Percentiles rank a stretch among this genome's conserved stretches.
These are phyloP conservation scores for Leptopilina clavipes DNA, from an alignment of 1,140 invertebrate species.

Conservation along the genomic window DNA sequence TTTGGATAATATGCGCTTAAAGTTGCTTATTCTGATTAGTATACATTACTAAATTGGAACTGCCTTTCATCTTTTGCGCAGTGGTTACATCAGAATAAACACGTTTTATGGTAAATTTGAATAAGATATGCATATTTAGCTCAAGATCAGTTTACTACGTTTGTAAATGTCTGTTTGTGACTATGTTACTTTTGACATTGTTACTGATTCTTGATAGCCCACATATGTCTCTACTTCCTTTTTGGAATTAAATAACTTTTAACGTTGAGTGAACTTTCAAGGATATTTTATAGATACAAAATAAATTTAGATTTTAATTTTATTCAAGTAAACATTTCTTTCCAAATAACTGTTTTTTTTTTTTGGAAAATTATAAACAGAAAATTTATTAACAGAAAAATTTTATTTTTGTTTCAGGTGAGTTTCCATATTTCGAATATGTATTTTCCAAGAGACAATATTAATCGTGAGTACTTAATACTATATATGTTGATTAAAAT, in stretches of 20 bases:
- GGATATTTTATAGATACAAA: neutral
- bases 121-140: conserved; percentile 24
- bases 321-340: too few relatives aligned
- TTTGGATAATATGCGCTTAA: neutral
- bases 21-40: neutral
- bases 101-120: neutral
- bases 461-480: neutral
- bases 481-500: too few relatives aligned
- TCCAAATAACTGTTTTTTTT: too few relatives aligned
- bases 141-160: conserved; percentile 26
- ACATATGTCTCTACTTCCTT: neutral
- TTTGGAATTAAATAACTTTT: neutral
- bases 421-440: neutral
- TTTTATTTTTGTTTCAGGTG: conserved; percentile 18
- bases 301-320: neutral
- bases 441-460: neutral
- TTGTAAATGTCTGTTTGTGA: neutral
- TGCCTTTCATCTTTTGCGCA: conserved; percentile 8
- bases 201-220: conserved; percentile 15
- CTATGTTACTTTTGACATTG: neutral
- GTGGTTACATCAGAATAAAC: neutral
- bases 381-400: neutral
- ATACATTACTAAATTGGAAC: conserved; percentile 11
- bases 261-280: neutral
- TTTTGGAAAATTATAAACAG: too few relatives aligned